Evolutionary conservation across 2,888 invertebrate species (phyloP), one percentile per base, ranked within the genome.

Genomic region (Dyspetes luteomarginatus): DNA sequence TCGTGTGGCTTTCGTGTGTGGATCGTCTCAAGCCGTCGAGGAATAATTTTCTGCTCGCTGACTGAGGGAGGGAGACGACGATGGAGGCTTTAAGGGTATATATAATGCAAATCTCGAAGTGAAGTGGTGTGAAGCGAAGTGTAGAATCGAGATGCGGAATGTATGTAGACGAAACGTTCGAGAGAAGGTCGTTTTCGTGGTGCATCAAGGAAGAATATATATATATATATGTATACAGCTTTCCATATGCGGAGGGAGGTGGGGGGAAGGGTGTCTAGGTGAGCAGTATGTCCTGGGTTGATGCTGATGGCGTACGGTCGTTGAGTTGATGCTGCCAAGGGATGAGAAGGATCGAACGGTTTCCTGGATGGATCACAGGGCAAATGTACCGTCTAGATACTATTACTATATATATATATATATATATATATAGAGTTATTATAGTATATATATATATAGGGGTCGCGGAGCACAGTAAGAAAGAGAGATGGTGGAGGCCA

Each of bases 41-140:
- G 86, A 87, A 89, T 88, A 88, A 89, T 88, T 89, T 89, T 89
- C 86, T 85, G 79, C 78, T 81, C 84, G 76, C 83, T 85, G 85
- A 78, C 77, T 28, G 65, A 58, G 69, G 45, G 50, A 24, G 26
- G 55, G 56, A 30, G n/a, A 30, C 26, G 67, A 60, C 45, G n/a
- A 64, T 19, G 55, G 56, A 45, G 60, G 72, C 52, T 69, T 28
- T 15, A 52, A 41, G 28, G 72, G 43, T 41, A 5, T 7, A 12
- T 43, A 69, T 52, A n/a, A 68, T 52, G 68, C 64, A 79, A 73
- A 76, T 73, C 62, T 36, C 36, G 48, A 36, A 50, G 75, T 73
- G 78, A 72, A 72, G 62, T 64, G 41, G 69, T 75, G 72, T 68
- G 81, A 75, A 81, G 72, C 69, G 68, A 73, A 64, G 78, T 75